These are phyloP conservation scores for Drosophila lutescens DNA, from an alignment of 2,888 invertebrate species.

Conservation along the genomic window DNA sequence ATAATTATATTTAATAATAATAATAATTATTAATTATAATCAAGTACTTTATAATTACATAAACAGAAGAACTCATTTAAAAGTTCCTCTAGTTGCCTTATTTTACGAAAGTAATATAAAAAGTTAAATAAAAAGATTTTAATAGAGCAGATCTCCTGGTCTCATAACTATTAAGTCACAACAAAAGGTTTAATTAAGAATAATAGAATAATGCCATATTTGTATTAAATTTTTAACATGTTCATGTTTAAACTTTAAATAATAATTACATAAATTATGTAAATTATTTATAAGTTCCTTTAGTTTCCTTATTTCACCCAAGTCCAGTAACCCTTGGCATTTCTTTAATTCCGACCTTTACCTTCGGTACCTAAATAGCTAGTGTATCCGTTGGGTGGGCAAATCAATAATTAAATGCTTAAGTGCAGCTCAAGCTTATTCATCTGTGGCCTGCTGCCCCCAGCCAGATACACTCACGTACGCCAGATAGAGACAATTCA, in stretches of 20 bases:
- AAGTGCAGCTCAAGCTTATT: conserved; percentile 36
- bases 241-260: no score
- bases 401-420: conserved; percentile 37
- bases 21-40: no score
- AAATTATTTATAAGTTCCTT: background rate
- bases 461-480: conserved; percentile 30
- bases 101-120: no score
- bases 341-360: background rate
- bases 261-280: no score
- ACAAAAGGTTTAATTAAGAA: no score
- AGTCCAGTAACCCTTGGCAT: background rate
- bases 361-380: background rate
- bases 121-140: no score
- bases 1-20: no score
- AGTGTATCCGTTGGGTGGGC: conserved; percentile 5
- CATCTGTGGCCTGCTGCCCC: conserved; percentile 23
- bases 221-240: no score
- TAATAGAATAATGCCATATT: no score
- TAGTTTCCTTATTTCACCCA: background rate
- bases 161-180: no score
- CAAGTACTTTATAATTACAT: background rate
- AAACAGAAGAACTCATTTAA: background rate
- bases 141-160: no score
- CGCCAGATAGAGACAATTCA: conserved; percentile 41
- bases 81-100: background rate